Evolutionary conservation across 64 coral and sea anemone genomes (phyloP).

Genomic region (Acropora yongei): DNA sequence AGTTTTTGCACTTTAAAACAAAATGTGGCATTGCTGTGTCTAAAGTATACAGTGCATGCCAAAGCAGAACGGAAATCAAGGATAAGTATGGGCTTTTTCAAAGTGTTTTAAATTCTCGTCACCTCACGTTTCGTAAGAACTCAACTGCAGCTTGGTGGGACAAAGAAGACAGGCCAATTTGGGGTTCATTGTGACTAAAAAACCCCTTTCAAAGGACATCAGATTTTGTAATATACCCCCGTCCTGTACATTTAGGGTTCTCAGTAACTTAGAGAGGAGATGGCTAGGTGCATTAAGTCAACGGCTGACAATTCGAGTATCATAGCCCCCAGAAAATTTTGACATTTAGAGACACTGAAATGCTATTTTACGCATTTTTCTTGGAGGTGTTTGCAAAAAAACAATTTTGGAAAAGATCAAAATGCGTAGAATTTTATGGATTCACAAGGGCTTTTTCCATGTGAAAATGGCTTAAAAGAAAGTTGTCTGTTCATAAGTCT

Average conservation of each 20-base stretch:
- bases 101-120: slow-evolving; percentile 2
- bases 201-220: slow-evolving; percentile 14
- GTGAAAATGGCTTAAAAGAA: slow-evolving; percentile 7
- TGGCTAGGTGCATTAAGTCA: slow-evolving; percentile 6
- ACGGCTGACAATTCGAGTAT: background rate
- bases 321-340: slow-evolving; percentile 5
- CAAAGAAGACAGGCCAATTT: background rate
- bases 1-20: slow-evolving; percentile 28
- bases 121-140: background rate
- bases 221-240: slow-evolving; percentile 7
- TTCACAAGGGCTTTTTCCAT: slow-evolving; percentile 15
- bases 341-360: background rate
- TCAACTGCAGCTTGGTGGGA: slow-evolving; percentile 13
- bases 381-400: no score
- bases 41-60: background rate
- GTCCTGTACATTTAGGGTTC: slow-evolving; percentile 5
- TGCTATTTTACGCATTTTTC: background rate
- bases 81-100: background rate
- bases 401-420: no score
- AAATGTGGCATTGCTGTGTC: background rate
- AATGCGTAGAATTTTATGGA: background rate
- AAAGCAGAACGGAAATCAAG: slow-evolving; percentile 1
- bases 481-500: slow-evolving; percentile 11
- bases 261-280: slow-evolving; percentile 5
- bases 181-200: slow-evolving; percentile 15